A percentile compares a stretch with the other conserved stretches of the same genome.
Conservation (phyloP, 2,888 invertebrate species). For the Cosmopolites sordidus region DNA sequence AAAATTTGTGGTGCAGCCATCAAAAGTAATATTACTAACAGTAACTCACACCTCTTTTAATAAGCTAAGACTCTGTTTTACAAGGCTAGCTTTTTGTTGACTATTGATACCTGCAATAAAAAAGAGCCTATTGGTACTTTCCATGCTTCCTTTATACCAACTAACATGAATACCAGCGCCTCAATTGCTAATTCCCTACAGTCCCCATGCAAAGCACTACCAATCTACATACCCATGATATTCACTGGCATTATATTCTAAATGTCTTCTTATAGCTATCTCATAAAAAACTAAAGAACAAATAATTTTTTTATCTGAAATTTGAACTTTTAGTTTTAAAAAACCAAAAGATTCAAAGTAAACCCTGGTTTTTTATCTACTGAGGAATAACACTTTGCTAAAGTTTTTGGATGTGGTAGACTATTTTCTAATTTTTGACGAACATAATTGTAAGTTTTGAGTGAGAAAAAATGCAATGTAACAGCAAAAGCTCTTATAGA, state of each 20-base stretch:
- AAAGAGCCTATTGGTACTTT: constrained; percentile 25
- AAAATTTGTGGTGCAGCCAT: constrained; percentile 16
- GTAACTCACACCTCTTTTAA: no score
- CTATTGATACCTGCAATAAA: constrained; percentile 20
- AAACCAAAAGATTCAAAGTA: no score
- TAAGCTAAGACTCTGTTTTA: constrained; percentile 17
- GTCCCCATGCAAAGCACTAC: constrained; percentile 21
- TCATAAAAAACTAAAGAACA: constrained; percentile 29
- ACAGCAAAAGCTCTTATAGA: constrained; percentile 10
- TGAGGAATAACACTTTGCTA: no score
- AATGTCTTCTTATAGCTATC: constrained; percentile 24
- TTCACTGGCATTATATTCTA: constrained; percentile 25
- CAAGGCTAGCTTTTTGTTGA: constrained; percentile 17
- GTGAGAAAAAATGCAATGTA: constrained; percentile 18
- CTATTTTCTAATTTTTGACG: constrained; percentile 19
- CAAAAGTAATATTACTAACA: no score
- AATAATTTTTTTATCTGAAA: no score
- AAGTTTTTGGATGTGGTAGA: constrained; percentile 22
- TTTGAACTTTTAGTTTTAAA: no score
- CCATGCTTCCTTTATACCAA: constrained; percentile 24
- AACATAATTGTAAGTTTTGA: constrained; percentile 23
- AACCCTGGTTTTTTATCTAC: constrained; percentile 24
- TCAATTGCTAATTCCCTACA: constrained; percentile 22
- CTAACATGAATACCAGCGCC: constrained; percentile 24
- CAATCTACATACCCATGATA: constrained; percentile 30